Base-by-base conservation (phyloP, 2,113 vertebrate genomes). In the Aegotheles bennettii region DNA sequence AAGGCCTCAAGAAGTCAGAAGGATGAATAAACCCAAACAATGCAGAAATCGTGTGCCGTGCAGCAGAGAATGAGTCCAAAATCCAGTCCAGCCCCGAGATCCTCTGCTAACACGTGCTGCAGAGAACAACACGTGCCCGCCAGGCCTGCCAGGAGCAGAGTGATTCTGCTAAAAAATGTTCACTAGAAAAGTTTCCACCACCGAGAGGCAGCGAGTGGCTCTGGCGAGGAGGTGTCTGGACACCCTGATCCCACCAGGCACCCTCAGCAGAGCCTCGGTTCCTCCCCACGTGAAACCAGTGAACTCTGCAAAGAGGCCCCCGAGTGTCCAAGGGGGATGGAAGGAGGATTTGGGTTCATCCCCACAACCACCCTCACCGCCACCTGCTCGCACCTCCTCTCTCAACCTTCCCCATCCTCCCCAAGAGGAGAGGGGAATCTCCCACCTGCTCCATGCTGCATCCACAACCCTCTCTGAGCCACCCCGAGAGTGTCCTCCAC, bases 251-350 rank as follows among this genome's bases (percentile, higher is more conserved):
- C 23, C 64, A 7, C 24, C 23, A 6, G n/a, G n/a, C 26, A 2
- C 47, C 69, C 48, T 15, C 35, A 6, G 19, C 10, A 9, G 7
- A 33, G 60, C 64, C 53, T n/a, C 31, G 3, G 36, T 15, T 35
- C 26, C 79, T 56, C n/a, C 25, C 2, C n/a, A 18, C 4, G 1
- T 6, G 19, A 21, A 42, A 26, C 19, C 3, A 1, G 16, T 0
- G 29, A 18, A 33, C 24, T 36, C 14, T 5, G 10, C 16, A 9
- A 16, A 29, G 24, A 15, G 43, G 35, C 13, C 56, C 35, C 42
- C 1, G 20, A 5, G 4, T 3, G 5, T 24, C 28, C 54, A 3
- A 4, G 20, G 43, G 40, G 26, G 9, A 26, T 2, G 28, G 20
- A 29, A 40, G 19, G 64, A 50, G n/a, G 53, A 54, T 36, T 42